phyloP scores from a whole-genome alignment of 92 coral and sea anemone species.

The Porites cylindrica region DNA sequence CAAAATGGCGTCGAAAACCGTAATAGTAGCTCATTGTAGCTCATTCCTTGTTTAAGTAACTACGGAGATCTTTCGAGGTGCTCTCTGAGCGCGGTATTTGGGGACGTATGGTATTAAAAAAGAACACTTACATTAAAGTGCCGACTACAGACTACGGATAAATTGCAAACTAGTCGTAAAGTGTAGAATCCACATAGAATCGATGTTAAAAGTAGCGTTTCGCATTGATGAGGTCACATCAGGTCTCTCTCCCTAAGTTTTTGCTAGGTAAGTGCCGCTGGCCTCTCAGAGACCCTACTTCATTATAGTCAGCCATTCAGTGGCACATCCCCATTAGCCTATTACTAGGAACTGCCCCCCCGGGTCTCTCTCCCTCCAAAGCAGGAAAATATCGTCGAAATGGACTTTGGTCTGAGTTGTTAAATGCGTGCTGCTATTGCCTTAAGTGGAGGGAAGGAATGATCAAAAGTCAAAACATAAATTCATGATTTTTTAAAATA shows the following conservation, averaged over 20 bases:
- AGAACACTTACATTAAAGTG: constrained; percentile 2
- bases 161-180: constrained; percentile 1
- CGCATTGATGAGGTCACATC: neutral
- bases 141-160: constrained; percentile 1
- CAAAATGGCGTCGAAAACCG: too few relatives aligned
- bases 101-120: constrained; percentile 5
- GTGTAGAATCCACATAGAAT: constrained; percentile 4
- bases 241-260: neutral
- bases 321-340: too few relatives aligned
- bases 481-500: constrained; percentile 9
- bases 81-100: constrained; percentile 1
- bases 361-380: neutral
- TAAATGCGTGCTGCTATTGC: neutral
- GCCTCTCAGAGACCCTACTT: too few relatives aligned
- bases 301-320: too few relatives aligned
- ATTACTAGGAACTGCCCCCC: neutral
- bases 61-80: neutral
- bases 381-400: too few relatives aligned
- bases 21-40: too few relatives aligned
- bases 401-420: too few relatives aligned
- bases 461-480: neutral
- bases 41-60: too few relatives aligned
- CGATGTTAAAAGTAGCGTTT: constrained; percentile 2
- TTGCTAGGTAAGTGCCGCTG: neutral
- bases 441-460: constrained; percentile 9